These are phyloP conservation scores for Pentalonia nigronervosa DNA, from an alignment of 1,140 invertebrate species.

Conservation along the genomic window DNA sequence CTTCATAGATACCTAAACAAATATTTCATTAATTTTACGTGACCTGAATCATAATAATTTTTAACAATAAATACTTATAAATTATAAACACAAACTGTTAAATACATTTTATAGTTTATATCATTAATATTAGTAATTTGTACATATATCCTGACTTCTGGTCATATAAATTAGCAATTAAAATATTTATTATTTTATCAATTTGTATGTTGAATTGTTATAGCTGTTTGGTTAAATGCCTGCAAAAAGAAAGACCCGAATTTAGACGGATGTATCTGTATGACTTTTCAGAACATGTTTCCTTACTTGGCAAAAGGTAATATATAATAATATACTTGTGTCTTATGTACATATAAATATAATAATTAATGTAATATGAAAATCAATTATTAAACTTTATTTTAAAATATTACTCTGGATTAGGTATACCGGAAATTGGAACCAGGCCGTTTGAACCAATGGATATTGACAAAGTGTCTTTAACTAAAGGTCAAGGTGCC, in stretches of 20 bases:
- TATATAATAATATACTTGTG: no score
- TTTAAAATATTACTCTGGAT: background rate
- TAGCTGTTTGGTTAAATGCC: slow-evolving; percentile 65
- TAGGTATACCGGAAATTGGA: slow-evolving; percentile 66
- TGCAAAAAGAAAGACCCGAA: slow-evolving; percentile 64
- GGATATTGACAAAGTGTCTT: slow-evolving; percentile 63
- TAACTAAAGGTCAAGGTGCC: slow-evolving; percentile 65
- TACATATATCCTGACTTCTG: background rate
- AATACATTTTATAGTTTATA: background rate
- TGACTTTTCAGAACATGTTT: slow-evolving; percentile 65
- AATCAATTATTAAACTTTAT: slow-evolving; percentile 22
- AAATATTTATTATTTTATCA: background rate
- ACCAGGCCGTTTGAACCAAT: slow-evolving; percentile 65
- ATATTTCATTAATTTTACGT: no score
- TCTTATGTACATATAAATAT: background rate
- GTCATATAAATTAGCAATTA: background rate
- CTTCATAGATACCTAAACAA: no score
- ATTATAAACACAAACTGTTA: background rate
- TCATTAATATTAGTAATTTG: background rate
- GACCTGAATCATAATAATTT: background rate
- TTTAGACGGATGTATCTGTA: slow-evolving; percentile 63
- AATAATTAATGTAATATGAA: slow-evolving; percentile 18
- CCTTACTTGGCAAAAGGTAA: slow-evolving; percentile 65
- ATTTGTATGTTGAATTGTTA: slow-evolving; percentile 52
- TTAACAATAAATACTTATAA: background rate